Conservation (phyloP, 2,797 vertebrate genomes). For the Mus caroli region DNA sequence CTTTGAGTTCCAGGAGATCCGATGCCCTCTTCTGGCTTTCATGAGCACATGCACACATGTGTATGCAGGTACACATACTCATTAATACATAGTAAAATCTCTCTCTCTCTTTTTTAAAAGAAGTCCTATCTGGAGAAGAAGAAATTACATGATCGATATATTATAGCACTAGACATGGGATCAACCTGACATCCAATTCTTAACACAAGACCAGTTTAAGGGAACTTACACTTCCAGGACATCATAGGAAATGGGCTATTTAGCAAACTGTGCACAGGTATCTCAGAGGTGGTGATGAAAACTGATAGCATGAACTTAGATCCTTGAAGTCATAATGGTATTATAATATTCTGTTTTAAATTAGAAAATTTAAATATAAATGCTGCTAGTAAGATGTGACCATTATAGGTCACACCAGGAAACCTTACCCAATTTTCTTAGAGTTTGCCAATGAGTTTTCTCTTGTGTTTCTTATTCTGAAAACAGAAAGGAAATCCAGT, state of each 20-base stretch:
- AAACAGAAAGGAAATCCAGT: background rate
- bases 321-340: constrained; percentile 47
- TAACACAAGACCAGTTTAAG: constrained; percentile 26
- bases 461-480: background rate
- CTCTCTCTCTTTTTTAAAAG: background rate
- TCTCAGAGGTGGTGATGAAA: constrained; percentile 46
- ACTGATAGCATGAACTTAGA: background rate
- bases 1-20: background rate
- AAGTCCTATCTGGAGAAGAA: background rate
- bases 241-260: constrained; percentile 57
- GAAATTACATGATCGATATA: background rate
- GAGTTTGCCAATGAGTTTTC: constrained; percentile 20
- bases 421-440: background rate
- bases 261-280: constrained; percentile 40
- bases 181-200: constrained; percentile 41
- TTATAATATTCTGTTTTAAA: constrained; percentile 37
- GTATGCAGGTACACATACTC: background rate
- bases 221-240: constrained; percentile 11
- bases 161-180: background rate
- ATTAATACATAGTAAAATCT: background rate
- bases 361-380: constrained; percentile 30
- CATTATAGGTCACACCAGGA: background rate
- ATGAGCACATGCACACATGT: background rate
- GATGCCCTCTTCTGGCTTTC: background rate
- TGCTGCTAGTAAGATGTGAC: background rate